phyloP scores from a whole-genome alignment of 2,888 invertebrate genomes.

The Netelia inedita region DNA sequence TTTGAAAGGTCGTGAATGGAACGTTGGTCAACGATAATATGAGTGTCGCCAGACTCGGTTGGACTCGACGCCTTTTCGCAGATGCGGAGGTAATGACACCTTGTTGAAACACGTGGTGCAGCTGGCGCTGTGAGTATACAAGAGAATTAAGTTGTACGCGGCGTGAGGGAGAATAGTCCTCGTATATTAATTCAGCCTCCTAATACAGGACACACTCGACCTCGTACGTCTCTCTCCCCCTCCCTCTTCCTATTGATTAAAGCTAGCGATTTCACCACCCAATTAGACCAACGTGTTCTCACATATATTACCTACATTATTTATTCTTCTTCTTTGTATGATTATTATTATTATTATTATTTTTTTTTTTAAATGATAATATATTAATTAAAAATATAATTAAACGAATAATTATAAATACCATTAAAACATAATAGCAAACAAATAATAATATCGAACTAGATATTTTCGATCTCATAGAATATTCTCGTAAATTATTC shows the following conservation, averaged over 20 bases:
- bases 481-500: neutral
- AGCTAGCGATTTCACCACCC: constrained; percentile 34
- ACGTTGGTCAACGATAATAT: constrained; percentile 11
- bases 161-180: constrained; percentile 24
- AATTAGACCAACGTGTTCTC: constrained; percentile 40
- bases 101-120: constrained; percentile 49
- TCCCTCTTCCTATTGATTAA: constrained; percentile 31
- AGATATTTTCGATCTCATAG: neutral
- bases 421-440: too few relatives aligned
- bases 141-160: constrained; percentile 49
- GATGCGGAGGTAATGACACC: constrained; percentile 24
- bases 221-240: constrained; percentile 3
- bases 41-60: neutral
- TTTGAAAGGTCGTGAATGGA: neutral
- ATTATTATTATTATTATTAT: too few relatives aligned
- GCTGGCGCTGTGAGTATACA: constrained; percentile 34
- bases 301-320: neutral
- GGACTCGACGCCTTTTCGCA: constrained; percentile 25
- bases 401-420: too few relatives aligned
- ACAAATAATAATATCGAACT: neutral
- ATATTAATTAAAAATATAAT: too few relatives aligned
- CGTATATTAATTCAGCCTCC: constrained; percentile 8
- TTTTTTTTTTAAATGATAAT: too few relatives aligned
- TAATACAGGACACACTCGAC: neutral
- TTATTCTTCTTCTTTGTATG: too few relatives aligned